phyloP scores from a whole-genome alignment of 2,113 vertebrate genomes.

The Columba janthina region DNA sequence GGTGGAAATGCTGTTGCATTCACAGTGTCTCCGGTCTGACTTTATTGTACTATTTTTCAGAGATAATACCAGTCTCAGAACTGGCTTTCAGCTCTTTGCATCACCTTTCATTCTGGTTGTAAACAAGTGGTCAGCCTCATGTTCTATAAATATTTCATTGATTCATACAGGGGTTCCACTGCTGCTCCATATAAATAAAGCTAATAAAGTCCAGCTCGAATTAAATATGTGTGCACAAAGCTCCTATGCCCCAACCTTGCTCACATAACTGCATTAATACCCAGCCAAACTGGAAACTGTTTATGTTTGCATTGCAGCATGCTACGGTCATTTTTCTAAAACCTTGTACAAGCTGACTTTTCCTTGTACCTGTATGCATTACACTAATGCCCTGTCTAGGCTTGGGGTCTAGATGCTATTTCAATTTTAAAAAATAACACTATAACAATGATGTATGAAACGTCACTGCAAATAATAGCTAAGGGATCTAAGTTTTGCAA shows the following conservation, averaged over 20 bases:
- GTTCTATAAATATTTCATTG: neutral
- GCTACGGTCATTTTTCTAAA: neutral
- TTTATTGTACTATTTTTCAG: neutral
- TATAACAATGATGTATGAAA: neutral
- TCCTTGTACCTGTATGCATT: neutral
- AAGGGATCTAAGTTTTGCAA: neutral
- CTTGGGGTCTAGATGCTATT: neutral
- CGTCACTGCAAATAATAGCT: rapidly evolving
- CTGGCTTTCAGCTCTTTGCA: neutral
- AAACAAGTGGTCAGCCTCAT: neutral
- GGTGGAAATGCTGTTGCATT: neutral
- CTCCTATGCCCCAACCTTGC: neutral
- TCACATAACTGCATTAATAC: neutral
- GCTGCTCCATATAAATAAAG: neutral
- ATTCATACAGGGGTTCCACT: neutral
- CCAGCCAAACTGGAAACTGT: neutral
- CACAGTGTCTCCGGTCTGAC: neutral
- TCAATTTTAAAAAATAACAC: neutral
- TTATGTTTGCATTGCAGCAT: neutral
- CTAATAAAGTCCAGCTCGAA: neutral
- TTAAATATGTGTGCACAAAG: neutral
- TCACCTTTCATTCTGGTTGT: neutral
- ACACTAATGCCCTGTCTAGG: neutral
- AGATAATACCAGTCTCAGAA: neutral
- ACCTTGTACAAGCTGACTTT: neutral